phyloP scores from a whole-genome alignment of 2,888 invertebrate genomes.

The Lacanobia oleracea region DNA sequence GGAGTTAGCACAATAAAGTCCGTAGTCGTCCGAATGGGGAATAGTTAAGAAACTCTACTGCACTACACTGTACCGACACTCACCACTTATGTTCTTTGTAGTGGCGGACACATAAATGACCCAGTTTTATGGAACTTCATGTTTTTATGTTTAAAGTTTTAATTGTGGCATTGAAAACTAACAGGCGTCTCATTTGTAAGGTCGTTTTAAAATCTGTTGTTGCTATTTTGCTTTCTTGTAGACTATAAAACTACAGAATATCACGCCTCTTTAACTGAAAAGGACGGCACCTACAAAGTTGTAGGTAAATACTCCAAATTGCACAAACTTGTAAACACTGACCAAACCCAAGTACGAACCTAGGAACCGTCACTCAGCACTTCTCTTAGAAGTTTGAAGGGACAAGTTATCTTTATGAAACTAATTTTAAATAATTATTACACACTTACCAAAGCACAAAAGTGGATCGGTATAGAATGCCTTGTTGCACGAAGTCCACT shows the following conservation, averaged over 20 bases:
- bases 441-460: too few relatives aligned
- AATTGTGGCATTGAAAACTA: conserved; percentile 41
- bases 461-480: too few relatives aligned
- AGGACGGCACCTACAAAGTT: too few relatives aligned
- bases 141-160: conserved; percentile 51
- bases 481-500: too few relatives aligned
- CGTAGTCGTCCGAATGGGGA: conserved; percentile 54
- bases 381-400: too few relatives aligned
- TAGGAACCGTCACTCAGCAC: too few relatives aligned
- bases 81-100: conserved; percentile 57
- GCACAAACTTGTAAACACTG: too few relatives aligned
- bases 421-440: too few relatives aligned
- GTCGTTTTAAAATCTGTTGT: not conserved
- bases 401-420: too few relatives aligned
- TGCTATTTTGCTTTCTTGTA: not conserved
- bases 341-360: too few relatives aligned
- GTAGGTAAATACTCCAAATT: too few relatives aligned
- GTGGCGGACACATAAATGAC: conserved; percentile 40
- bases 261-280: not conserved
- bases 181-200: conserved; percentile 20
- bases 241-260: not conserved
- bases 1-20: conserved; percentile 58
- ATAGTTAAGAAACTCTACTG: conserved; percentile 68
- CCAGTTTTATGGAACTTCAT: conserved; percentile 36
- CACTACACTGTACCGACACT: conserved; percentile 58